Base-by-base conservation (phyloP, 2,888 invertebrate species). In the Noctuana brunneofusca region DNA sequence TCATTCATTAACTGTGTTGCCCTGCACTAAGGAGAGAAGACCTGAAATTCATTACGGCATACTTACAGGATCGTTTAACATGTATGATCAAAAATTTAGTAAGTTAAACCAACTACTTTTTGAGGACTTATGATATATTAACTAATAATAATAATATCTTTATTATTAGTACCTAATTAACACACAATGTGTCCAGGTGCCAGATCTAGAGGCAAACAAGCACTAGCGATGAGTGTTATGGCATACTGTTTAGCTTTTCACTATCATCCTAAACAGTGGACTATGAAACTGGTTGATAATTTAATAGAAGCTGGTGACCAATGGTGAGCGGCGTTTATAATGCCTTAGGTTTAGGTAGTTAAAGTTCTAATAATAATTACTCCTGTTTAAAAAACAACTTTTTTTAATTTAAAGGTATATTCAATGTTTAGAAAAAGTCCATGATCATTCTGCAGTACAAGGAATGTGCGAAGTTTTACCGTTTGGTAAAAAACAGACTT, bases 261-360 rank as follows among this genome's bases (percentile, higher is more conserved):
- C 65, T 92, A 92, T 69, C 93, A 93, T 67, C 93, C 93, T 0
- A 92, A 91, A 62, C 90, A 90, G 58, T 95, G 95, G 95, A 92
- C 90, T 0, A 87, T 92, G 73, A 92, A 92, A 65, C 90, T 93
- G 14, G 75, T 95, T 0, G 95, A 95, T 69, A 91, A 92, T 65
- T 83, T 94, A 20, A 68, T 94, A 3, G 92, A 92, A 22, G 84
- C 90, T 48, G 93, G 93, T 1, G 92, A 93, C 71, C 78, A 81
- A 55, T 89, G 93, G 81, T 93, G 78, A 20, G 77, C 70, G n/a
- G 27, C 11, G 24, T 58, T 38, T 58, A 14, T 58, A 22, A 27
- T 8, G 8, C 27, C 27, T 3, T 27, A 3, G 3, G 27, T 27
- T 5, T 5, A 27, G n/a, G n/a, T n/a, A 27, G 4, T 27, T 3